Evolutionary conservation across 2,113 vertebrate species (phyloP).

Genomic region (Synchiropus splendidus): DNA sequence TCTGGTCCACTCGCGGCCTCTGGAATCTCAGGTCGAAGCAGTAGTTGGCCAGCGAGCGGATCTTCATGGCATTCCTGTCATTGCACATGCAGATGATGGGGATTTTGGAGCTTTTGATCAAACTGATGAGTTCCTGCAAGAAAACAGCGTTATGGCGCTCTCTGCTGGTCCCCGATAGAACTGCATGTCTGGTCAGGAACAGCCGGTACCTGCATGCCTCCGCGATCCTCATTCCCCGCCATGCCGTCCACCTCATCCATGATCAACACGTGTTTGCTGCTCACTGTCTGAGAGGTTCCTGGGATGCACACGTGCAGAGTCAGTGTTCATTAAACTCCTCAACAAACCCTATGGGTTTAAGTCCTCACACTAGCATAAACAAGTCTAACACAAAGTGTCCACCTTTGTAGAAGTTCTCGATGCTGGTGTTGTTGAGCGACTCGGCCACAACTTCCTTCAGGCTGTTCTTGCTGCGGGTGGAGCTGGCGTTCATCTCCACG

Average conservation of each 20-base stretch:
- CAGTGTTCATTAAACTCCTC: constrained; percentile 72
- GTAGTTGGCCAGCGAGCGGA: constrained; percentile 89
- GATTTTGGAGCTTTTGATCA: constrained; percentile 86
- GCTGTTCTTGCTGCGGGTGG: constrained; percentile 88
- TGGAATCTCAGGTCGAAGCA: constrained; percentile 93
- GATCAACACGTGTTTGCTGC: constrained; percentile 81
- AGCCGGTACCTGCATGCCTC: constrained; percentile 92
- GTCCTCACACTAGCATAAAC: background rate
- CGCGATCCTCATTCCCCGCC: constrained; percentile 94
- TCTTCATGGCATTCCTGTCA: constrained; percentile 91
- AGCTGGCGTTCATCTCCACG: constrained; percentile 94
- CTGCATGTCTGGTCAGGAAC: too few species aligned
- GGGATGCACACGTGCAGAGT: constrained; percentile 34
- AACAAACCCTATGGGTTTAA: background rate
- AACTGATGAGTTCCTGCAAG: constrained; percentile 80
- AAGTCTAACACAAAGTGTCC: background rate
- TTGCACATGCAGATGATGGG: constrained; percentile 99
- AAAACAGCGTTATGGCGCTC: background rate
- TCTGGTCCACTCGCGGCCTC: constrained; percentile 90
- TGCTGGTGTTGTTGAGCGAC: constrained; percentile 91
- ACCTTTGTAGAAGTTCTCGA: constrained; percentile 87
- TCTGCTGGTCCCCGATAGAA: too few species aligned
- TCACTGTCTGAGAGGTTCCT: constrained; percentile 77
- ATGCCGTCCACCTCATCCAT: constrained; percentile 99
- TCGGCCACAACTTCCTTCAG: constrained; percentile 85